Base-by-base conservation (phyloP, 2,797 vertebrate genomes). In the Cyprinodon diabolis region DNA sequence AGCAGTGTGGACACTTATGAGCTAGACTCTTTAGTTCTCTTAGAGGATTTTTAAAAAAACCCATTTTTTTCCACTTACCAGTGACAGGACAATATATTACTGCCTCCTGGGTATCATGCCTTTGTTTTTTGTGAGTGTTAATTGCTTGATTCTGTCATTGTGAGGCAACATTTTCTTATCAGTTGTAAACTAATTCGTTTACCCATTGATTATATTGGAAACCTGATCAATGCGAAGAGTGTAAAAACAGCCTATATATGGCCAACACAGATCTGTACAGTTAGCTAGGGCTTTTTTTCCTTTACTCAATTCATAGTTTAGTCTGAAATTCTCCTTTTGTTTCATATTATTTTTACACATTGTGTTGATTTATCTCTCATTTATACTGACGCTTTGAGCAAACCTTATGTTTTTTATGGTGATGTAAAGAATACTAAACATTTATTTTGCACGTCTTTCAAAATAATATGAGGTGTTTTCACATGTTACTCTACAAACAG, bases 1-100 rank as follows among this genome's bases (percentile, higher is more conserved):
- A 79, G 85, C 88, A 91, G 79, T 66, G 49, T 89, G 91, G 91
- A 93, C 90, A 93, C 90, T 89, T 82, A 81, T 85, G 77, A 88
- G 85, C 77, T 79, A 45, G 78, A 74, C 75, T 90, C 69, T 82
- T 71, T 35, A 25, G 66, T 76, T 82, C 71, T 85, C 74, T 79
- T 74, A 43, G 23, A 75, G 57, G 71, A 81, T 76, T 15, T 58
- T 66, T 81, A 72, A 30, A 55, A 48, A 35, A 55, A 35, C n/a
- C 4, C 4, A 11, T 75, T 83, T 78, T 66, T 83, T 75, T 66
- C 74, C 66, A 54, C 80, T 88, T 84, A 84, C 77, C 78, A 89
- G 76, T 86, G 84, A 68, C 83, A 88, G 88, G 85, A 86, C 40
- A 12, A 67, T 90, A 84, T 91, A 87, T 82, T 80, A 84, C 82